Conservation (phyloP, 2,113 vertebrate species). For the Rattus rattus region DNA sequence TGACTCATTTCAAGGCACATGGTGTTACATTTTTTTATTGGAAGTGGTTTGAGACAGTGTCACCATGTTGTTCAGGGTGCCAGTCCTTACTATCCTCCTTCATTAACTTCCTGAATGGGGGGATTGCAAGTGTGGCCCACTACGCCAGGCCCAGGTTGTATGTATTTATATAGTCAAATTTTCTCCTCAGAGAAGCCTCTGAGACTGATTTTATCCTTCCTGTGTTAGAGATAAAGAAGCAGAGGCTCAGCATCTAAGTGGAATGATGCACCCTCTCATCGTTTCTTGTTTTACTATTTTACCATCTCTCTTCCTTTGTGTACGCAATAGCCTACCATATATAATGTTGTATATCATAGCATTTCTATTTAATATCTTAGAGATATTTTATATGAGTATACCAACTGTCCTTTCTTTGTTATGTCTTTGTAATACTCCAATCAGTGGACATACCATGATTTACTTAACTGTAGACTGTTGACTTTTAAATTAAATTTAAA, state of each 20-base stretch:
- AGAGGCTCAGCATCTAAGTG: neutral
- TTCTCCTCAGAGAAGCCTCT: neutral
- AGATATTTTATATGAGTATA: neutral
- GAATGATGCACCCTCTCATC: neutral
- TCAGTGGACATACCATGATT: neutral
- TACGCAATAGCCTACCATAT: neutral
- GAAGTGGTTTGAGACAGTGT: neutral
- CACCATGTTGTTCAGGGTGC: neutral
- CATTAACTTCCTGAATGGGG: neutral
- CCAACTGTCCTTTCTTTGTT: neutral
- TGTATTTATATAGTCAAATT: neutral
- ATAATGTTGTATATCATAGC: neutral
- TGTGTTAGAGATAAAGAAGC: neutral
- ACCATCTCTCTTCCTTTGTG: neutral
- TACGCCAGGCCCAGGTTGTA: neutral
- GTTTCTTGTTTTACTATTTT: neutral
- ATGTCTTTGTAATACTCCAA: neutral
- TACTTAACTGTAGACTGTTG: neutral
- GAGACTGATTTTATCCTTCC: neutral
- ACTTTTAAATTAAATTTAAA: neutral
- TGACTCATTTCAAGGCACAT: neutral
- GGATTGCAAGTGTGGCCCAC: neutral
- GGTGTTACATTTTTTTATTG: neutral
- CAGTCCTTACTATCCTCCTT: neutral
- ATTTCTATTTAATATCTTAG: constrained; percentile 8